Conservation (phyloP, 1,140 invertebrate genomes). For the Drosophila rhopaloa region DNA sequence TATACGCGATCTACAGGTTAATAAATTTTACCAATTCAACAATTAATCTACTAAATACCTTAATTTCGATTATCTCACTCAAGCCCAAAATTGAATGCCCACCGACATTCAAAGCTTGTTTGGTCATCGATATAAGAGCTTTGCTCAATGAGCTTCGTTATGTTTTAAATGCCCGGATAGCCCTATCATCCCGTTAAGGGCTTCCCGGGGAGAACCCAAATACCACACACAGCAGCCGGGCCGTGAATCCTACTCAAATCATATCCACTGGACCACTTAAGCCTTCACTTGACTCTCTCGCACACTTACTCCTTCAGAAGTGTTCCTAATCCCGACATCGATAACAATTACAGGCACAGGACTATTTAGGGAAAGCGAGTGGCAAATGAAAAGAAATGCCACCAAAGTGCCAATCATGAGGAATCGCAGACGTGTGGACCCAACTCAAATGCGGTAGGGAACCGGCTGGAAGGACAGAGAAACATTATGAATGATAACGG, state of each 20-base stretch:
- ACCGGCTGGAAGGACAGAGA: conserved; percentile 68
- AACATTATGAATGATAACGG: conserved; percentile 76
- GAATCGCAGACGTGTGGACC: conserved; percentile 26
- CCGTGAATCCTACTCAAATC: conserved; percentile 27
- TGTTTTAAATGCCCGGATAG: conserved; percentile 5
- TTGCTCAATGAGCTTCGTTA: conserved; percentile 18
- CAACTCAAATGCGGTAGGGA: conserved; percentile 60
- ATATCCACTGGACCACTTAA: conserved; percentile 32
- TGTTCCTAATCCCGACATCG: conserved; percentile 33
- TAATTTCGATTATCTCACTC: neutral
- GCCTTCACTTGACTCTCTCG: conserved; percentile 29
- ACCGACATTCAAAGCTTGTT: conserved; percentile 17
- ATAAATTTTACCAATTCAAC: too few relatives aligned
- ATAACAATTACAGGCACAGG: conserved; percentile 28
- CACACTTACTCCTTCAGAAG: conserved; percentile 7
- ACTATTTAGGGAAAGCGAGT: conserved; percentile 27
- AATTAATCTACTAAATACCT: too few relatives aligned
- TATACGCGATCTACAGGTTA: too few relatives aligned
- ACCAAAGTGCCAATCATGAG: conserved; percentile 59
- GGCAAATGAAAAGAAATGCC: conserved; percentile 40
- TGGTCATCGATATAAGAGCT: conserved; percentile 26
- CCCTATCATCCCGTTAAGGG: conserved; percentile 24
- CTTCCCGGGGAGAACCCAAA: neutral
- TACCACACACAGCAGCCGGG: neutral
- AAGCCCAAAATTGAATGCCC: conserved; percentile 1